Evolutionary conservation across 2,113 vertebrate species (phyloP).

Genomic region (Eubucco bourcierii): DNA sequence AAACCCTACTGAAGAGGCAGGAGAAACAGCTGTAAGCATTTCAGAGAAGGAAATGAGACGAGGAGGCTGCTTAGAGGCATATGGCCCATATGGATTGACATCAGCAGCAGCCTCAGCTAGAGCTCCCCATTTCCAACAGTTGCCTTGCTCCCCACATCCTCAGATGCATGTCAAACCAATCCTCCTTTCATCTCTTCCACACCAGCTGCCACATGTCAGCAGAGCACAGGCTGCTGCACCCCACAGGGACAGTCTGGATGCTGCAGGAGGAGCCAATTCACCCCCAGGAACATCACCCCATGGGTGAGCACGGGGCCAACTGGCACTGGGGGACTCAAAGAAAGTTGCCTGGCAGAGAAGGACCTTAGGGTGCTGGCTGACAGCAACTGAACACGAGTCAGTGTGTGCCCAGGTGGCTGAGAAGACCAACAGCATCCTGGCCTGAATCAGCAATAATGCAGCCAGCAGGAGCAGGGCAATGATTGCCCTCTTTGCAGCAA

Average conservation of each 20-base stretch:
- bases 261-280: background rate
- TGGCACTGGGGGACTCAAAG: background rate
- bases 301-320: background rate
- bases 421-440: too few relatives aligned
- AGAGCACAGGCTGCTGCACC: background rate
- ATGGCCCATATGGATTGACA: slow-evolving; percentile 39
- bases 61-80: slow-evolving; percentile 27
- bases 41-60: slow-evolving; percentile 47
- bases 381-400: too few relatives aligned
- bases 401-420: too few relatives aligned
- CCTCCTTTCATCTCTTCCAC: background rate
- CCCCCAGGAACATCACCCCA: rapidly evolving
- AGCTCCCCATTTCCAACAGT: background rate
- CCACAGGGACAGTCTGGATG: background rate
- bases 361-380: too few relatives aligned
- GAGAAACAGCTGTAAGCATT: slow-evolving; percentile 50
- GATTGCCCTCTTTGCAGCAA: too few relatives aligned
- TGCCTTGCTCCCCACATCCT: slow-evolving; percentile 8
- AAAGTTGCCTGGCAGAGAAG: background rate
- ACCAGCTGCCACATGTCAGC: background rate
- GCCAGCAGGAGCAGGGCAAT: too few relatives aligned
- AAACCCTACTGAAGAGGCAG: slow-evolving; percentile 49
- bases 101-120: background rate
- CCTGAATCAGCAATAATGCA: too few relatives aligned
- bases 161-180: background rate